Conservation (phyloP, 2,113 vertebrate species). For the Limanda limanda region DNA sequence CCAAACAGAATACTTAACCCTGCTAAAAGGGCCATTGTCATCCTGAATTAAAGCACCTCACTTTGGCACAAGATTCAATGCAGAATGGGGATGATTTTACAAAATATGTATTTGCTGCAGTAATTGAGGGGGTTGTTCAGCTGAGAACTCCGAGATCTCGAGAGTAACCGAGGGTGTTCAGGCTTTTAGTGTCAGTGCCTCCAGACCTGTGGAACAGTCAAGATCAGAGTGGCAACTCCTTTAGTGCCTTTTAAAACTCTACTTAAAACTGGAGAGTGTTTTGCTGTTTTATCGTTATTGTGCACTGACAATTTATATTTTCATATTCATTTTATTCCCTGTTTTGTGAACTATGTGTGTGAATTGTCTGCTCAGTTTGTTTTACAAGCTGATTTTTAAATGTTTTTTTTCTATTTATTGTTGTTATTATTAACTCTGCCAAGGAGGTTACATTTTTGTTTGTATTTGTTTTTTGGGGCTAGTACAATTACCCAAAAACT, state of each 20-base stretch:
- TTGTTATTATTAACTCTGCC: too few relatives aligned
- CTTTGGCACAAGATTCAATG: constrained; percentile 38
- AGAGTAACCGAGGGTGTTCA: background rate
- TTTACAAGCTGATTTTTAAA: background rate
- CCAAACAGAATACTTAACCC: constrained; percentile 31
- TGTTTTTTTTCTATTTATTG: too few relatives aligned
- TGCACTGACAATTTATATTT: background rate
- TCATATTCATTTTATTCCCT: background rate
- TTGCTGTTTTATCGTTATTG: background rate
- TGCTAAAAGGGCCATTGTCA: constrained; percentile 40
- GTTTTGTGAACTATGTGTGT: background rate
- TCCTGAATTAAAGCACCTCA: constrained; percentile 34
- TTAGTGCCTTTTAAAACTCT: too few relatives aligned
- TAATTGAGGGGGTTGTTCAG: constrained; percentile 42
- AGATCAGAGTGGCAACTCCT: too few relatives aligned
- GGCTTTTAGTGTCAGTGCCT: background rate
- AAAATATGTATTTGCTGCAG: constrained; percentile 37
- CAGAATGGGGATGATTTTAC: constrained; percentile 24
- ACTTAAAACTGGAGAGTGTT: background rate
- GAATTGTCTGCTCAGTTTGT: background rate
- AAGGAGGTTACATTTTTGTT: too few relatives aligned
- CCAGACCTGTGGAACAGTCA: too few relatives aligned
- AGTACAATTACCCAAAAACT: too few relatives aligned
- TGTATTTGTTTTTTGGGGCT: too few relatives aligned
- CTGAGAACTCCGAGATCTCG: constrained; percentile 1